A percentile compares a stretch with the other conserved stretches of the same genome.
phyloP scores from a whole-genome alignment of 2,888 invertebrate genomes.

The Cerceris ruficornis region DNA sequence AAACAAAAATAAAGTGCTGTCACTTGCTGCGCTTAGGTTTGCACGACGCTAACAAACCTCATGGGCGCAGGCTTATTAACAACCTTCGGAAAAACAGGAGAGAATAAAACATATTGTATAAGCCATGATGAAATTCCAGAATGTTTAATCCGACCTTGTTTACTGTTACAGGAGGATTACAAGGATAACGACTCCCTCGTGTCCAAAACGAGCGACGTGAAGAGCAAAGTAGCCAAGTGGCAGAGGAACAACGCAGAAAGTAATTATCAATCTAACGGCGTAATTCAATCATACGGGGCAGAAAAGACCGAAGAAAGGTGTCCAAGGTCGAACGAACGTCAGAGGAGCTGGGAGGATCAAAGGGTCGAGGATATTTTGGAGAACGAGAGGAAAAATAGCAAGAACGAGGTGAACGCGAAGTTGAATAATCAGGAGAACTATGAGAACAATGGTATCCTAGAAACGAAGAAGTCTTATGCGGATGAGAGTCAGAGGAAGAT shows the following conservation, averaged over 20 bases:
- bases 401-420: constrained; percentile 75
- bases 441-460: constrained; percentile 44
- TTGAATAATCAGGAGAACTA: constrained; percentile 71
- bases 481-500: constrained; percentile 66
- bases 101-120: background rate
- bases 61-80: constrained; percentile 24
- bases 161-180: constrained; percentile 72
- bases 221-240: constrained; percentile 56
- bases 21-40: background rate
- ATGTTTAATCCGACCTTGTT: constrained; percentile 15
- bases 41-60: background rate
- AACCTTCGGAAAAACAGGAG: background rate
- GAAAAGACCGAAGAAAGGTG: constrained; percentile 33
- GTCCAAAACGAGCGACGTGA: constrained; percentile 51
- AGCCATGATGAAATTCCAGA: background rate
- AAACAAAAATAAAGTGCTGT: background rate
- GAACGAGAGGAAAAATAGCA: constrained; percentile 70
- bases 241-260: constrained; percentile 61
- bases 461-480: constrained; percentile 51
- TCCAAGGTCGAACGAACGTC: constrained; percentile 35
- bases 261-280: constrained; percentile 30
- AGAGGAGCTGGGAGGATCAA: constrained; percentile 49
- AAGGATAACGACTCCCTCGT: constrained; percentile 50
- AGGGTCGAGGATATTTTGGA: constrained; percentile 64
- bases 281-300: background rate